Evolutionary conservation across 2,113 vertebrate species (phyloP).

Genomic region (Dasyurus viverrinus): DNA sequence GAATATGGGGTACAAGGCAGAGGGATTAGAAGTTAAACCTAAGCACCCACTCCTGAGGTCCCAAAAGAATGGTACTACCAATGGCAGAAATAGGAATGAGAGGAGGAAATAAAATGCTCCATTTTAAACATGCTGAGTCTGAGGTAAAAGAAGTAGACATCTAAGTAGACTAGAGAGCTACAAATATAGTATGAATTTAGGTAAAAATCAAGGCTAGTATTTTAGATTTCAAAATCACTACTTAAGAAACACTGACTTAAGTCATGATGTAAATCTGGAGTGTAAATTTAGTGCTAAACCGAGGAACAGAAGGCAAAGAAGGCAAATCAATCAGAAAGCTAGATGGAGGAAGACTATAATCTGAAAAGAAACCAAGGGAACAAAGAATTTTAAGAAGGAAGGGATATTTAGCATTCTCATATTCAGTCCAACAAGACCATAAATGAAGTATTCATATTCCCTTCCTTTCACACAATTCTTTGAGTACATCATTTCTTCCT

Average conservation of each 20-base stretch:
- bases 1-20: too few relatives aligned
- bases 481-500: not conserved
- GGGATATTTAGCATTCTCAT: not conserved
- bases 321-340: not conserved
- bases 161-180: not conserved
- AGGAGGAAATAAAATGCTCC: not conserved
- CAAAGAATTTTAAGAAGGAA: not conserved
- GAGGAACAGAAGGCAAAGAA: not conserved
- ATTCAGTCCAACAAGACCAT: not conserved
- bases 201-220: not conserved
- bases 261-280: not conserved
- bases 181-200: not conserved
- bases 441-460: not conserved
- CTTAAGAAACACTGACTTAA: not conserved
- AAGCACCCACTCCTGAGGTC: too few relatives aligned
- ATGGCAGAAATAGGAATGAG: not conserved
- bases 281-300: not conserved
- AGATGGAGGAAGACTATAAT: not conserved
- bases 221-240: not conserved
- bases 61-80: not conserved
- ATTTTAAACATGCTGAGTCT: not conserved
- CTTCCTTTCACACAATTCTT: not conserved
- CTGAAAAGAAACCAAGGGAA: not conserved
- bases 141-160: not conserved
- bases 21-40: too few relatives aligned